A percentile compares a stretch with the other conserved stretches of the same genome.
These are phyloP conservation scores for Andrena minutula DNA, from an alignment of 2,888 invertebrate genomes.

Conservation along the genomic window DNA sequence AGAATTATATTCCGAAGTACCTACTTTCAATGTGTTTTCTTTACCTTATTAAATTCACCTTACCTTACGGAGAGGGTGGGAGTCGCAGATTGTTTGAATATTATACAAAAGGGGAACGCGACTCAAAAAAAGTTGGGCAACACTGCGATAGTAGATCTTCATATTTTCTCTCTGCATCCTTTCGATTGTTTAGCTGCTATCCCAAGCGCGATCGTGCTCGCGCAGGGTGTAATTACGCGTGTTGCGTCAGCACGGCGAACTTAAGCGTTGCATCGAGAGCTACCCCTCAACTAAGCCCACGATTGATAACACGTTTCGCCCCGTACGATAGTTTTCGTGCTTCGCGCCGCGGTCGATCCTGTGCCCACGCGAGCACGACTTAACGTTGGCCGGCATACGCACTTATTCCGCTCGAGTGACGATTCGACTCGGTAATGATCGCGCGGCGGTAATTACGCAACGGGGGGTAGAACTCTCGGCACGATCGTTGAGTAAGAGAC, in stretches of 20 bases:
- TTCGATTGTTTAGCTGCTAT: slow-evolving; percentile 18
- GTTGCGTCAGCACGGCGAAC: slow-evolving; percentile 22
- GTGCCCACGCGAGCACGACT: not conserved
- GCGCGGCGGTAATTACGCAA: slow-evolving; percentile 69
- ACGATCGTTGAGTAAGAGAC: slow-evolving; percentile 74
- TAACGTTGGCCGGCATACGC: slow-evolving; percentile 54
- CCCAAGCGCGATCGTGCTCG: not conserved
- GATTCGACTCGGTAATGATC: slow-evolving; percentile 75
- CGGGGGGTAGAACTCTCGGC: slow-evolving; percentile 67
- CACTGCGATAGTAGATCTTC: too few species aligned
- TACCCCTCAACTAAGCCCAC: not conserved
- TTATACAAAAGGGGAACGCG: too few species aligned
- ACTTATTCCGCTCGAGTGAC: slow-evolving; percentile 76
- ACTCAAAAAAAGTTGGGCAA: too few species aligned
- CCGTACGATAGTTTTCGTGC: slow-evolving; percentile 21
- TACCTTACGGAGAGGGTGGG: too few species aligned
- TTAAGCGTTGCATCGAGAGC: slow-evolving; percentile 2
- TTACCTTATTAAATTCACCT: too few species aligned
- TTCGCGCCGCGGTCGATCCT: slow-evolving; percentile 29
- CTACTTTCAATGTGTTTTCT: too few species aligned
- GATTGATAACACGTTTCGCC: slow-evolving; percentile 13
- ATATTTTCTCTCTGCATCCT: not conserved
- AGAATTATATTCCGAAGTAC: too few species aligned
- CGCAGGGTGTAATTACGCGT: slow-evolving; percentile 2
- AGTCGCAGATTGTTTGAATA: too few species aligned